Conservation (phyloP, 2,113 vertebrate genomes). For the Microtus pennsylvanicus region DNA sequence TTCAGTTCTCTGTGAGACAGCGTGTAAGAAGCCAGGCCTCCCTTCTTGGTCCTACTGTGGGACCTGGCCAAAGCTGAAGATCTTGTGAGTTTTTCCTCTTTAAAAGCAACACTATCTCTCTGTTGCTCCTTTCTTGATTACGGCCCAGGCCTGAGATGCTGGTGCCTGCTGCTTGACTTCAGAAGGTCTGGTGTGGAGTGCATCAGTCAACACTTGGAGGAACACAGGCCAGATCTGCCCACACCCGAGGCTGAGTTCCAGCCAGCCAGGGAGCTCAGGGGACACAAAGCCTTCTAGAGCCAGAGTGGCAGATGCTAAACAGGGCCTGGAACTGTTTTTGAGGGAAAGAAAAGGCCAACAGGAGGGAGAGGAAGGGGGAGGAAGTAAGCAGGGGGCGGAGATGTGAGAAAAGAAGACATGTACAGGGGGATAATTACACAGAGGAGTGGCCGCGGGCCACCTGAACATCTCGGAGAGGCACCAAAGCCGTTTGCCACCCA, state of each 20-base stretch:
- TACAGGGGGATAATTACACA: background rate
- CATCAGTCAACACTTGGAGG: background rate
- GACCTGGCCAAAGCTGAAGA: background rate
- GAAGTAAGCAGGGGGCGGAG: background rate
- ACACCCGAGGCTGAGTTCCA: background rate
- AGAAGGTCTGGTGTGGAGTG: background rate
- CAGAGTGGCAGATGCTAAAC: background rate
- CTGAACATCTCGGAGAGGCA: background rate
- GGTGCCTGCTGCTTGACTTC: background rate
- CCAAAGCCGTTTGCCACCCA: constrained; percentile 23
- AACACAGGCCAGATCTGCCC: background rate
- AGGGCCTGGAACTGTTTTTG: background rate
- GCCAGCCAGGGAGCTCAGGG: background rate
- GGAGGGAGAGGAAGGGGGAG: background rate
- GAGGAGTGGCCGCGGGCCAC: background rate
- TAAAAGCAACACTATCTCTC: background rate
- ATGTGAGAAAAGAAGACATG: background rate
- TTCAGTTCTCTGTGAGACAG: background rate
- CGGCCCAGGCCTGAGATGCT: background rate
- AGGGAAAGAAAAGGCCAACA: background rate
- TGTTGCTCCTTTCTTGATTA: background rate
- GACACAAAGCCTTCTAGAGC: background rate
- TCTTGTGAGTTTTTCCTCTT: background rate
- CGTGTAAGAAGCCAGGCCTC: background rate
- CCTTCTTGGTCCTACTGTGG: background rate